Percentiles rank a stretch among this genome's conserved stretches.
Conservation (phyloP, 2,888 invertebrate species). For the Chesias legatella region DNA sequence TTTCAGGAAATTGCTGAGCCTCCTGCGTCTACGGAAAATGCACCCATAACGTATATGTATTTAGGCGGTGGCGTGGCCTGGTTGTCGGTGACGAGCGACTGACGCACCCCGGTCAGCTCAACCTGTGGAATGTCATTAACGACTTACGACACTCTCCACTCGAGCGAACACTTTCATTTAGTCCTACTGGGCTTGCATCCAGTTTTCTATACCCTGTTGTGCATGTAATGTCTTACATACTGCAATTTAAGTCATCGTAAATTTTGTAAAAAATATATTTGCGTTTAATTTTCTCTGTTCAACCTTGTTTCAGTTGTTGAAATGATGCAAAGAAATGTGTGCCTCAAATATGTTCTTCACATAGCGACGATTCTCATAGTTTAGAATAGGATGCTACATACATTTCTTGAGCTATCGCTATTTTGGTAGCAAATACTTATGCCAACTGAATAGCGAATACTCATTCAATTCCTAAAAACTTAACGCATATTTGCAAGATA, state of each 20-base stretch:
- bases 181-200: constrained; percentile 31
- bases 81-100: constrained; percentile 59
- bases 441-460: too few relatives aligned
- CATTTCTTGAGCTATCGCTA: too few relatives aligned
- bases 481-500: too few relatives aligned
- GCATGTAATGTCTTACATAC: neutral
- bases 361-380: too few relatives aligned
- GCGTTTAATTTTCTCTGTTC: too few relatives aligned
- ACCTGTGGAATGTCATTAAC: constrained; percentile 71
- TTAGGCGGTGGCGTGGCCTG: constrained; percentile 44
- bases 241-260: constrained; percentile 3
- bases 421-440: too few relatives aligned
- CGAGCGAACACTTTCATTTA: constrained; percentile 43
- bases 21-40: constrained; percentile 56
- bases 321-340: too few relatives aligned
- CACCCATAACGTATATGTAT: constrained; percentile 48
- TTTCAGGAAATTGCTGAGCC: constrained; percentile 72
- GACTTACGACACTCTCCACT: constrained; percentile 56
- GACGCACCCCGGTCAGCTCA: constrained; percentile 63
- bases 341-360: too few relatives aligned
- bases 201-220: constrained; percentile 6
- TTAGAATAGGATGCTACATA: too few relatives aligned
- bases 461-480: too few relatives aligned
- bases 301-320: too few relatives aligned
- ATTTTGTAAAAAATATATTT: too few relatives aligned